Base-by-base conservation (phyloP, 2,113 vertebrate genomes). In the Cephalopholis sonnerati region DNA sequence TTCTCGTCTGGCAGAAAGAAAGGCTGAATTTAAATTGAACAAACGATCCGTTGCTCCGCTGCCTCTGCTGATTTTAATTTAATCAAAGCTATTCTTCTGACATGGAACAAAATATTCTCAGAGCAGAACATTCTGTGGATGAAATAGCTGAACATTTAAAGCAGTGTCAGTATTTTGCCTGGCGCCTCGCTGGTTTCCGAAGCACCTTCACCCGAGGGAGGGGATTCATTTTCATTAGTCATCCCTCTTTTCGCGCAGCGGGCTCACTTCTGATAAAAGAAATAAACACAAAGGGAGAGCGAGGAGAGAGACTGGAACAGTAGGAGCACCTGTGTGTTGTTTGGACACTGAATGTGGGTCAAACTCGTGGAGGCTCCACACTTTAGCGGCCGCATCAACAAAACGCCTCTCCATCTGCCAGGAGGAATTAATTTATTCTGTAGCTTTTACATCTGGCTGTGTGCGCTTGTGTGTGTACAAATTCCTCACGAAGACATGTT, bases 261-360 rank as follows among this genome's bases (percentile, higher is more conserved):
- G 29, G 20, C 48, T 77, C 10, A 15, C 75, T 62, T 76, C 51
- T 17, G 67, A 51, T 16, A 3, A 74, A 62, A 83, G 32, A 71
- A 76, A 73, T 18, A 0, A 70, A 72, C 22, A 61, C 27, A 36
- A 58, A 65, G 12, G 25, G n/a, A 58, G 48, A 32, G n/a, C 29
- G 50, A 67, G 0, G 17, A 20, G 70, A 36, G 5, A 53, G 82
- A 84, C 39, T 73, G 62, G 55, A 74, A 65, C 76, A 83, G 71
- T 17, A 55, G 51, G 73, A 66, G 58, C 87, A 87, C 77, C 64
- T 39, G 62, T 25, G 18, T 81, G 65, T 78, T 82, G 58, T 86
- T 77, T 78, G 77, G 39, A 79, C 39, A 18, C 36, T 71, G 77
- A 84, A 92, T 90, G 86, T 91, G 83, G 88, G 89, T 90, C 91